These are phyloP conservation scores for Coreoperca whiteheadi DNA, from an alignment of 2,113 vertebrate genomes.

Conservation along the genomic window DNA sequence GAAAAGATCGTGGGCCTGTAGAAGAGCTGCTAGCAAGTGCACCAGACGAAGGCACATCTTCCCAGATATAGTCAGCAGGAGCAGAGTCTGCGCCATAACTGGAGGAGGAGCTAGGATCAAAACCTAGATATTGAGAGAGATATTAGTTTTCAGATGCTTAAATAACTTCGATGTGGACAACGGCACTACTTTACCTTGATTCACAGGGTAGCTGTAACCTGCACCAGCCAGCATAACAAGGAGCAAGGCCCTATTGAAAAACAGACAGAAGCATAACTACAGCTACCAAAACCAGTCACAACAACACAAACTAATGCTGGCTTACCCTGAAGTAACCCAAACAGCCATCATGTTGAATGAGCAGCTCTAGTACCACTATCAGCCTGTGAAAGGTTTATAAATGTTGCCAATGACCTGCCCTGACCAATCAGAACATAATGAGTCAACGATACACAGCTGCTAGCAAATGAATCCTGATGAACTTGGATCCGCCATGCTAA, in stretches of 20 bases:
- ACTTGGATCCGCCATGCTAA: neutral
- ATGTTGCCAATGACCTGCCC: neutral
- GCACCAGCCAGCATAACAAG: conserved; percentile 32
- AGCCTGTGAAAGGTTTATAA: neutral
- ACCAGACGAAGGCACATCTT: neutral
- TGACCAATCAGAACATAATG: conserved; percentile 32
- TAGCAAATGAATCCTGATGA: neutral
- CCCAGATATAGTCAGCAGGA: neutral
- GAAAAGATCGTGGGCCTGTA: neutral
- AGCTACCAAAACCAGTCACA: neutral
- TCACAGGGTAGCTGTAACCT: neutral
- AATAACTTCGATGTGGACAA: neutral
- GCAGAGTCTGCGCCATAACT: neutral
- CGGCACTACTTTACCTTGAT: conserved; percentile 14
- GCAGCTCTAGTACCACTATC: neutral
- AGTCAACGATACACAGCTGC: conserved; percentile 35
- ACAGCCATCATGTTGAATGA: conserved; percentile 25
- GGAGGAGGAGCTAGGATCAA: neutral
- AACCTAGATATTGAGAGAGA: neutral
- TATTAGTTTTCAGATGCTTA: fast-evolving
- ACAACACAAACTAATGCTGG: fast-evolving
- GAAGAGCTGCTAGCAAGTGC: neutral
- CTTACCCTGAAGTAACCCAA: conserved; percentile 21
- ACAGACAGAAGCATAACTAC: neutral
- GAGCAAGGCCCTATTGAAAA: conserved; percentile 18